Base-by-base conservation (phyloP, 2,888 invertebrate species). In the Dascillus cervinus region DNA sequence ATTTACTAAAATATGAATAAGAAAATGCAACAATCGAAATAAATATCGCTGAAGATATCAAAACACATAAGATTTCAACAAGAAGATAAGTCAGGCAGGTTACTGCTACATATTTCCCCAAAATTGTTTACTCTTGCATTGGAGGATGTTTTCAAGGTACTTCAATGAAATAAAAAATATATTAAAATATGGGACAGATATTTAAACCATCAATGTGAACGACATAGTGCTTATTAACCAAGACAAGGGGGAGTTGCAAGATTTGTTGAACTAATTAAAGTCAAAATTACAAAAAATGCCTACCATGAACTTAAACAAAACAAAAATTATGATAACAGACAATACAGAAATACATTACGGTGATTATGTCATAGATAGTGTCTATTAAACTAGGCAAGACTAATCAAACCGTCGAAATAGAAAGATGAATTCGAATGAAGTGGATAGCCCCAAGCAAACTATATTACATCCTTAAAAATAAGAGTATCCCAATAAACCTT, bases 371-470 rank as follows among this genome's bases (percentile, higher is more conserved):
- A 26, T 32, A 11, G 29, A 34, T 25, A 20, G 10, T 3, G 33
- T 38, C 14, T 20, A 39, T 41, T 10, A 31, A 29, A 13, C 11
- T 39, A 5, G 32, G 12, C 14, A 41, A 37, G 10, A 14, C 26
- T 11, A 33, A 34, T 14, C 33, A 37, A 20, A 32, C 22, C 1
- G 34, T 12, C 10, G 17, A 4, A 19, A 11, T 27, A 17, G 11
- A 17, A 19, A 14, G 27, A 9, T 10, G 27, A 3, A 19, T 19
- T 15, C 3, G 17, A 27, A 4, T 19, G 6, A 19, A 19, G 8
- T 27, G 27, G 27, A 12, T 20, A 10, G 19, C 27, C 12, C 10
- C n/a, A 4, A 19, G 26, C 6, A 26, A 27, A 11, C n/a, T 27
- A 12, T 8, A 8, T 11, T 5, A 19, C n/a, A 17, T 27, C 3